Percentiles rank a stretch among this genome's conserved stretches.
These are phyloP conservation scores for Endotricha flammealis DNA, from an alignment of 2,888 invertebrate species.

Conservation along the genomic window DNA sequence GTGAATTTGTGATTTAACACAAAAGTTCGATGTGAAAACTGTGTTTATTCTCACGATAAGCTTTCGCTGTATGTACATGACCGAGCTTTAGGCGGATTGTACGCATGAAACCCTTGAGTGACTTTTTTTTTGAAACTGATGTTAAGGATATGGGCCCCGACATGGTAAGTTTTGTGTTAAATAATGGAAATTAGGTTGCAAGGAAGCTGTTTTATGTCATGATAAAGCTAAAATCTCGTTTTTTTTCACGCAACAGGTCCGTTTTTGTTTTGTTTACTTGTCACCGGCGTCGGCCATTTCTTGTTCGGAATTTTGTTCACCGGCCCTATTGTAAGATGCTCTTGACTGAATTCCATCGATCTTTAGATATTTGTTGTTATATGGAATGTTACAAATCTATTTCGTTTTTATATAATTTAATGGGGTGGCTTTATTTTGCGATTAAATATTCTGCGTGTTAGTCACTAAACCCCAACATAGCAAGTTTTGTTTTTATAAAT, in stretches of 20 bases:
- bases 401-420: too few relatives aligned
- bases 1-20: constrained; percentile 34
- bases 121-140: constrained; percentile 83
- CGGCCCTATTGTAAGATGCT: constrained; percentile 39
- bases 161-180: constrained; percentile 80
- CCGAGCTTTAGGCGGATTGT: constrained; percentile 65
- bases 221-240: constrained; percentile 42
- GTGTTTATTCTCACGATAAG: constrained; percentile 42
- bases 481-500: too few relatives aligned
- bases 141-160: constrained; percentile 90
- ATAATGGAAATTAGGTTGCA: constrained; percentile 33
- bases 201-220: constrained; percentile 62
- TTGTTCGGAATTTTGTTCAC: constrained; percentile 68
- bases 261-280: constrained; percentile 80
- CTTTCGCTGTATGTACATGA: constrained; percentile 58
- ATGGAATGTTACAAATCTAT: too few relatives aligned
- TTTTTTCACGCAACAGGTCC: constrained; percentile 79
- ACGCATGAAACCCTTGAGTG: constrained; percentile 84
- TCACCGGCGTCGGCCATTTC: constrained; percentile 80
- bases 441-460: too few relatives aligned
- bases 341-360: constrained; percentile 3
- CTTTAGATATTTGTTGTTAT: neutral
- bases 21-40: constrained; percentile 45
- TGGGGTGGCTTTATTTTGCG: too few relatives aligned
- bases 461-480: too few relatives aligned